These are phyloP conservation scores for Vanacampus margaritifer DNA, from an alignment of 2,113 vertebrate genomes.

Conservation along the genomic window DNA sequence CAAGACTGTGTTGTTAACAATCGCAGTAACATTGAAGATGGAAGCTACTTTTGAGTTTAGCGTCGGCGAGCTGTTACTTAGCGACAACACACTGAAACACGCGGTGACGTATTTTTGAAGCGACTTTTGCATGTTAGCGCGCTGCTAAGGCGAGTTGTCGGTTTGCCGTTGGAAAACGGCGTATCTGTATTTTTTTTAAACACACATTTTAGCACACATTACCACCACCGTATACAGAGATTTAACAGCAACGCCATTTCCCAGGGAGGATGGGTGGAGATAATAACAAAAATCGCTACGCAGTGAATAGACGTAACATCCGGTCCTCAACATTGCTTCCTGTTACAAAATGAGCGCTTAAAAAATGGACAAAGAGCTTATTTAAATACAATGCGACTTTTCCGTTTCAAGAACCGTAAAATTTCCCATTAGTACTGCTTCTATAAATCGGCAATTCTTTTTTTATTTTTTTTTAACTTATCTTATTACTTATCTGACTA, in stretches of 20 bases:
- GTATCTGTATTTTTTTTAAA: not conserved
- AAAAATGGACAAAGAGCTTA: not conserved
- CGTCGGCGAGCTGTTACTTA: not conserved
- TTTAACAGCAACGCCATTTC: not conserved
- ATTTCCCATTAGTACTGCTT: too few relatives aligned
- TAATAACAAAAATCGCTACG: not conserved
- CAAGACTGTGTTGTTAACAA: not conserved
- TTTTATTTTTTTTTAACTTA: too few relatives aligned
- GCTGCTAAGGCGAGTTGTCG: not conserved
- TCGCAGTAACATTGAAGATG: not conserved
- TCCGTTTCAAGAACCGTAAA: too few relatives aligned
- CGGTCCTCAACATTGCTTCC: not conserved
- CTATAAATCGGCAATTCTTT: too few relatives aligned
- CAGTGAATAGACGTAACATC: not conserved
- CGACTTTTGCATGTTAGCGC: not conserved
- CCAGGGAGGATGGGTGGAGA: too few relatives aligned
- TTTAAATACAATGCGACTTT: not conserved
- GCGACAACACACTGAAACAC: not conserved
- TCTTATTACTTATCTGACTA: too few relatives aligned
- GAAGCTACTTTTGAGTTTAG: not conserved
- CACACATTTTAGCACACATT: not conserved
- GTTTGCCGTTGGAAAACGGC: not conserved
- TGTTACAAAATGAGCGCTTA: not conserved
- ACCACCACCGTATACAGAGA: not conserved
- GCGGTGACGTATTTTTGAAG: not conserved